phyloP scores from a whole-genome alignment of 2,888 invertebrate genomes.

The Tachystola acroxantha region DNA sequence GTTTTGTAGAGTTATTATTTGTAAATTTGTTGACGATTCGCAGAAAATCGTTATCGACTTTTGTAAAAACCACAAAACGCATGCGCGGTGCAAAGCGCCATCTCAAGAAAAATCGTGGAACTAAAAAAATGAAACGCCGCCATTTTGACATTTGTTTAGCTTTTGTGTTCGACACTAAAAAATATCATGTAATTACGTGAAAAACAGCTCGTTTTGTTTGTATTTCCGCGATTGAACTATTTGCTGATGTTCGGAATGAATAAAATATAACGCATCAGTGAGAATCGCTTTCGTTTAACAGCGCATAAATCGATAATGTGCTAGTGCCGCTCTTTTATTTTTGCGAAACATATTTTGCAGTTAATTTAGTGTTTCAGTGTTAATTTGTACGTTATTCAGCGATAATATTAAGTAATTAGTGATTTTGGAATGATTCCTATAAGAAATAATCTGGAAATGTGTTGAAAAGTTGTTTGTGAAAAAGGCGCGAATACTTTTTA shows the following conservation, averaged over 20 bases:
- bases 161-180: constrained; percentile 62
- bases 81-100: constrained; percentile 61
- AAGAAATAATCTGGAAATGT: constrained; percentile 21
- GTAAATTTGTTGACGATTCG: too few relatives aligned
- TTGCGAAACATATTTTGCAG: constrained; percentile 38
- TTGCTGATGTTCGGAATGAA: constrained; percentile 24
- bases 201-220: constrained; percentile 30
- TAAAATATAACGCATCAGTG: constrained; percentile 34
- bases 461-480: constrained; percentile 41
- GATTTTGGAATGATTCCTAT: constrained; percentile 16
- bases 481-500: constrained; percentile 64
- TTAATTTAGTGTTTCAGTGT: constrained; percentile 27
- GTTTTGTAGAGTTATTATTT: too few relatives aligned
- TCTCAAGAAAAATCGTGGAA: constrained; percentile 41
- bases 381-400: constrained; percentile 14
- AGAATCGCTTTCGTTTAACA: constrained; percentile 36
- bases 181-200: constrained; percentile 53
- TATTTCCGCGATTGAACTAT: constrained; percentile 32
- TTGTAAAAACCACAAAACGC: constrained; percentile 51
- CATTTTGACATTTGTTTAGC: constrained; percentile 79
- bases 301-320: constrained; percentile 65
- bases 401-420: constrained; percentile 17
- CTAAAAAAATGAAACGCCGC: constrained; percentile 59
- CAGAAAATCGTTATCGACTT: constrained; percentile 34
- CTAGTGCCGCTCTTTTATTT: constrained; percentile 70